A percentile compares a stretch with the other conserved stretches of the same genome.
Conservation (phyloP, 2,113 vertebrate genomes). For the Microtus pennsylvanicus region DNA sequence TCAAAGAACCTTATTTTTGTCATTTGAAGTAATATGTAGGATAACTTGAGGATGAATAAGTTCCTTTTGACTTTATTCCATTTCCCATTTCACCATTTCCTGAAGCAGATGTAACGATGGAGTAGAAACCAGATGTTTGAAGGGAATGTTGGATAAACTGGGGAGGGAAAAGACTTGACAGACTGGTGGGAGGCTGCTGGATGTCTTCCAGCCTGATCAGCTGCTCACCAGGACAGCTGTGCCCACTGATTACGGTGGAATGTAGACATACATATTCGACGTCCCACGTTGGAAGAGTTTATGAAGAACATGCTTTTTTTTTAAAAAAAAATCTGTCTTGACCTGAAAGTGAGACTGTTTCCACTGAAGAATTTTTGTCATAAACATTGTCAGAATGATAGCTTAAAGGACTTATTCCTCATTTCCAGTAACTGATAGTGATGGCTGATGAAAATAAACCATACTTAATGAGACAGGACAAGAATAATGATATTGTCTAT, state of each 20-base stretch:
- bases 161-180: conserved; percentile 83
- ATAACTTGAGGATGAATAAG: conserved; percentile 77
- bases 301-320: conserved; percentile 77
- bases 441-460: conserved; percentile 84
- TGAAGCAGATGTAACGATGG: conserved; percentile 80
- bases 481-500: conserved; percentile 82
- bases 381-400: conserved; percentile 85
- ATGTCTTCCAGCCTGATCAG: conserved; percentile 82
- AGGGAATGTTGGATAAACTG: conserved; percentile 87
- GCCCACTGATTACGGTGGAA: conserved; percentile 81
- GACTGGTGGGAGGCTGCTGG: conserved; percentile 82
- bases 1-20: too few relatives aligned
- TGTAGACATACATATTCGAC: conserved; percentile 71
- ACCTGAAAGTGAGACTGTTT: conserved; percentile 83
- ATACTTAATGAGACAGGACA: conserved; percentile 88
- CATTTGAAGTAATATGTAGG: not conserved
- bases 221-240: conserved; percentile 83
- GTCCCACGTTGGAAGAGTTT: conserved; percentile 81
- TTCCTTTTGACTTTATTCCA: conserved; percentile 84
- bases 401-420: conserved; percentile 82
- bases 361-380: conserved; percentile 83
- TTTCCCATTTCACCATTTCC: conserved; percentile 84
- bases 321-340: conserved; percentile 72
- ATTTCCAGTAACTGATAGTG: conserved; percentile 82
- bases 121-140: conserved; percentile 85